These are phyloP conservation scores for Hippolais icterina DNA, from an alignment of 2,113 vertebrate genomes.

Conservation along the genomic window DNA sequence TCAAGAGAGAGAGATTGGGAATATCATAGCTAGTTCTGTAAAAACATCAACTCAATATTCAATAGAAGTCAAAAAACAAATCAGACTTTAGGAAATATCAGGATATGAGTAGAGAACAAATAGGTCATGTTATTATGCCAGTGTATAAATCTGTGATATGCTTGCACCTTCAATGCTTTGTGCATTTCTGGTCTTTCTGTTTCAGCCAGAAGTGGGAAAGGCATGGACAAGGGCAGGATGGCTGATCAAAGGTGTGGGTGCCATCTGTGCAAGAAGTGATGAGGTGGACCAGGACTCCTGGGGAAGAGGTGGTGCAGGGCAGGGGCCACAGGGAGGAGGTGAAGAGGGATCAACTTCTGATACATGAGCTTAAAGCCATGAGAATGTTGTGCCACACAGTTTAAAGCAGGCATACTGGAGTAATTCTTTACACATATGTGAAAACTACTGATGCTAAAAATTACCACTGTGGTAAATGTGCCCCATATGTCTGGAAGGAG, in stretches of 20 bases:
- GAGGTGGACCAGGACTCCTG: neutral
- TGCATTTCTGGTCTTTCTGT: neutral
- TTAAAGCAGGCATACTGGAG: neutral
- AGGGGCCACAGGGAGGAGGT: neutral
- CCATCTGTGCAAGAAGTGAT: neutral
- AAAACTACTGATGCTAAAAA: neutral
- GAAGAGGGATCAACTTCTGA: neutral
- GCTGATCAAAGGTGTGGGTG: neutral
- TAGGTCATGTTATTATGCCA: neutral
- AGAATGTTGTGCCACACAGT: neutral
- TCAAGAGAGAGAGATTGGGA: neutral
- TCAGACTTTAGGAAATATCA: neutral
- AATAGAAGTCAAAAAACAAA: neutral
- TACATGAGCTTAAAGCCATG: neutral
- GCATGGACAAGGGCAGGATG: neutral
- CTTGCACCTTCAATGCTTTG: neutral
- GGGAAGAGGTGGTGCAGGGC: neutral
- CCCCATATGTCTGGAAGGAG: neutral
- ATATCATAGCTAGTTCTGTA: neutral
- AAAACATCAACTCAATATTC: neutral
- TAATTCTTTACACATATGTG: neutral
- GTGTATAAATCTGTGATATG: neutral
- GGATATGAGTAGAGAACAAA: constrained; percentile 4
- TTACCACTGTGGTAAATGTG: neutral
- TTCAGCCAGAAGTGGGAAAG: neutral